Conservation (phyloP, 2,888 invertebrate genomes). For the Poecilus cupreus region DNA sequence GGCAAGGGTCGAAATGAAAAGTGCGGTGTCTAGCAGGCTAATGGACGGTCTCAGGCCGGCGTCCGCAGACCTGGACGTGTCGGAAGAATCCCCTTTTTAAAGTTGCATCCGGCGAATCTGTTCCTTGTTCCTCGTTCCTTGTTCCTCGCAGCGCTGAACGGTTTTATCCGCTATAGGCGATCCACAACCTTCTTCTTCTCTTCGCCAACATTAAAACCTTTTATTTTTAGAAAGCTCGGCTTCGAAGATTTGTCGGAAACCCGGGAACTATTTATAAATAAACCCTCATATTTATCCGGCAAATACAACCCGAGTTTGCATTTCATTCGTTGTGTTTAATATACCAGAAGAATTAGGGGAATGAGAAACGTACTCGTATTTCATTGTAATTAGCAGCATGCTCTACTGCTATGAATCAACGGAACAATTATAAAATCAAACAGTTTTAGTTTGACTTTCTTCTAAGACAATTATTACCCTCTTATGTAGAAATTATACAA, state of each 20-base stretch:
- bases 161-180: conserved; percentile 35
- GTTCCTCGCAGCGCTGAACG: conserved; percentile 28
- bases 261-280: conserved; percentile 19
- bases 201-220: conserved; percentile 12
- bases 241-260: neutral
- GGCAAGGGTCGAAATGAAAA: neutral
- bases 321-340: neutral
- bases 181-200: neutral
- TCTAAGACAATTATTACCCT: neutral
- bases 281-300: neutral
- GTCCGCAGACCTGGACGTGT: conserved; percentile 61
- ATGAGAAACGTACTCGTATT: neutral
- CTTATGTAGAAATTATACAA: neutral
- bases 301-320: neutral
- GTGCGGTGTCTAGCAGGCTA: conserved; percentile 53
- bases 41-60: conserved; percentile 61
- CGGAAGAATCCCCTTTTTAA: conserved; percentile 64
- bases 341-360: neutral
- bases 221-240: conserved; percentile 12
- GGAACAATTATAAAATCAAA: neutral
- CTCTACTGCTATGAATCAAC: neutral
- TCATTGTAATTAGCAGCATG: neutral
- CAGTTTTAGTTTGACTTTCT: neutral
- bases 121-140: neutral
- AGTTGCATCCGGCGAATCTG: conserved; percentile 62